A percentile compares a stretch with the other conserved stretches of the same genome.
Evolutionary conservation across 2,888 invertebrate genomes (phyloP).

Genomic region (Cecidostiba fungosa): DNA sequence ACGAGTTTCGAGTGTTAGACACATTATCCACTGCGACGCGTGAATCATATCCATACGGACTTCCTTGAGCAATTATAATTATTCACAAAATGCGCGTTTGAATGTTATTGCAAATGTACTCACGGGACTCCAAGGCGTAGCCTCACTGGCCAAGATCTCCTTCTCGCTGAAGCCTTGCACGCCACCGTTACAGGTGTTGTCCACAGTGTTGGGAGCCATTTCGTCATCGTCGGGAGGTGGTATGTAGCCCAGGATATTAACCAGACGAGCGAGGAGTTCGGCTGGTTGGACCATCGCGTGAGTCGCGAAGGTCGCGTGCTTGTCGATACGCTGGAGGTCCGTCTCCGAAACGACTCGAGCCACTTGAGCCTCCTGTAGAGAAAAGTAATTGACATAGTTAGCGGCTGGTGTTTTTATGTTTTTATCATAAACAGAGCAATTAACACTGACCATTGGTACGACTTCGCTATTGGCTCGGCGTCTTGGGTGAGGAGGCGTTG

Average conservation of each 20-base stretch:
- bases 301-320: constrained; percentile 88
- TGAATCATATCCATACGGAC: too few relatives aligned
- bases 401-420: too few relatives aligned
- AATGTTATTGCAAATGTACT: not conserved
- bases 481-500: constrained; percentile 73
- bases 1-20: too few relatives aligned
- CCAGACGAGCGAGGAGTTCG: constrained; percentile 88
- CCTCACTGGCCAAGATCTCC: constrained; percentile 88
- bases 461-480: constrained; percentile 78
- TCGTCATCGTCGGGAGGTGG: constrained; percentile 75
- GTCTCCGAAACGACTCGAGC: constrained; percentile 88
- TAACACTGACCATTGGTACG: constrained; percentile 73
- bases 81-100: too few relatives aligned
- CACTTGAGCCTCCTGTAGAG: constrained; percentile 77
- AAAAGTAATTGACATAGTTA: not conserved
- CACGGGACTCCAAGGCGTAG: constrained; percentile 68
- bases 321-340: constrained; percentile 89
- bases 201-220: constrained; percentile 43
- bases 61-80: too few relatives aligned
- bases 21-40: too few relatives aligned
- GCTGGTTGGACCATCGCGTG: constrained; percentile 88
- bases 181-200: constrained; percentile 65
- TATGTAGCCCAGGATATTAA: constrained; percentile 86
- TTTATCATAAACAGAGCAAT: constrained; percentile 16
- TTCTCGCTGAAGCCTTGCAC: constrained; percentile 88